phyloP scores from a whole-genome alignment of 2,113 vertebrate species.

The Arizona elegans region DNA sequence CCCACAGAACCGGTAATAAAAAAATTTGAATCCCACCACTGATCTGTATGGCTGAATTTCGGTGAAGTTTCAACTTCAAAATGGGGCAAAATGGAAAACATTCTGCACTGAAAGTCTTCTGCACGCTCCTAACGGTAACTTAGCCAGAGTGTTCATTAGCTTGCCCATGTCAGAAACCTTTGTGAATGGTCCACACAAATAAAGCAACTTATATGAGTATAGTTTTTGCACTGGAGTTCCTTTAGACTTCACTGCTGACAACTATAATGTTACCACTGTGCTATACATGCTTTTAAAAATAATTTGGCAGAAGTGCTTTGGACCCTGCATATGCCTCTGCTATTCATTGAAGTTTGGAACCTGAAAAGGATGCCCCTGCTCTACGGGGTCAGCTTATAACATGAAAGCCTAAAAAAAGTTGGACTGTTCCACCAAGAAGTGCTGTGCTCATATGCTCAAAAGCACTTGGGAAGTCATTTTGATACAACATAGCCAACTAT shows the following conservation, averaged over 20 bases:
- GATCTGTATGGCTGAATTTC: not conserved
- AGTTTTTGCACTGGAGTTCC: not conserved
- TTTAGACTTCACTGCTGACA: not conserved
- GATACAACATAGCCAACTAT: not conserved
- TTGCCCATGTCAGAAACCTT: not conserved
- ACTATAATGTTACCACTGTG: not conserved
- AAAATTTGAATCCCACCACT: too few species aligned
- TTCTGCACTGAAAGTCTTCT: not conserved
- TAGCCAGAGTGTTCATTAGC: not conserved
- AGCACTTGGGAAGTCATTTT: not conserved
- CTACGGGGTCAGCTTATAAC: not conserved
- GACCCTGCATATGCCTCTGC: not conserved
- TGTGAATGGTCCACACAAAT: not conserved
- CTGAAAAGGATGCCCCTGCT: not conserved
- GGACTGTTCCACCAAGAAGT: not conserved
- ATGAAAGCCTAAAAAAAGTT: not conserved
- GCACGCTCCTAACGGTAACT: not conserved
- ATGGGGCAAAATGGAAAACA: not conserved
- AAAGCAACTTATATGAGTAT: not conserved
- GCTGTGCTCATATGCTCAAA: not conserved
- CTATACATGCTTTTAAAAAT: not conserved
- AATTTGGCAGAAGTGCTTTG: not conserved
- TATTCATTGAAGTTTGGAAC: not conserved
- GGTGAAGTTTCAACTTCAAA: not conserved
- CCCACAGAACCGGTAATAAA: too few species aligned